Conservation (phyloP, 2,888 invertebrate genomes). For the Drosophila melanocephala region DNA sequence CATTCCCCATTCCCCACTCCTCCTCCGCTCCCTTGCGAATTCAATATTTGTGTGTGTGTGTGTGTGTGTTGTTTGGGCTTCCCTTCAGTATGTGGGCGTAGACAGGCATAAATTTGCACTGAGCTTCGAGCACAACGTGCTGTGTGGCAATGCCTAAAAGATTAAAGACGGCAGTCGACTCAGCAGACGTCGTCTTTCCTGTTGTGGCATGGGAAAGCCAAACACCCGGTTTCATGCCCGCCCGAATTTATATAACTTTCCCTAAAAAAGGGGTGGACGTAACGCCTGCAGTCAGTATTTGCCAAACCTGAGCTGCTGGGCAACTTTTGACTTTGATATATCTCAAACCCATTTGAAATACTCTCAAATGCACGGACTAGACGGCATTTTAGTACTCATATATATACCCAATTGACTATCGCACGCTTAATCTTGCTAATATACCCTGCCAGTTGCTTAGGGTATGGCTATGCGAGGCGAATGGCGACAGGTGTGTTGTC, state of each 20-base stretch:
- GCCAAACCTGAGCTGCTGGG: conserved; percentile 26
- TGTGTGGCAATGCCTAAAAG: conserved; percentile 71
- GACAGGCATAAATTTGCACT: conserved; percentile 67
- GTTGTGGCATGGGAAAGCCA: conserved; percentile 18
- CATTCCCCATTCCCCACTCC: not conserved
- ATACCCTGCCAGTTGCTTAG: not conserved
- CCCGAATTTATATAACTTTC: conserved; percentile 24
- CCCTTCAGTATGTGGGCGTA: conserved; percentile 51
- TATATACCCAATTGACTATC: not conserved
- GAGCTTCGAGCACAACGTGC: conserved; percentile 56
- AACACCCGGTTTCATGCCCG: conserved; percentile 7
- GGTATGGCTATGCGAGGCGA: not conserved
- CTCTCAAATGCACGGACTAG: not conserved
- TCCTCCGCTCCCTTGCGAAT: not conserved
- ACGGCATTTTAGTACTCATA: not conserved
- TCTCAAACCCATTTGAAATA: not conserved
- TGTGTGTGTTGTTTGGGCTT: conserved; percentile 13
- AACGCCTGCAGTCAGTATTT: conserved; percentile 42
- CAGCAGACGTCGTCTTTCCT: conserved; percentile 51
- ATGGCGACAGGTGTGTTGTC: conserved; percentile 11
- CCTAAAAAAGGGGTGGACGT: conserved; percentile 18
- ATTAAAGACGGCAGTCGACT: conserved; percentile 52
- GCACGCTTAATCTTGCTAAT: not conserved
- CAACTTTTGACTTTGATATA: conserved; percentile 45
- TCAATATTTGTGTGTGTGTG: not conserved